phyloP scores from a whole-genome alignment of 2,888 invertebrate genomes.

The Apodemia zela region DNA sequence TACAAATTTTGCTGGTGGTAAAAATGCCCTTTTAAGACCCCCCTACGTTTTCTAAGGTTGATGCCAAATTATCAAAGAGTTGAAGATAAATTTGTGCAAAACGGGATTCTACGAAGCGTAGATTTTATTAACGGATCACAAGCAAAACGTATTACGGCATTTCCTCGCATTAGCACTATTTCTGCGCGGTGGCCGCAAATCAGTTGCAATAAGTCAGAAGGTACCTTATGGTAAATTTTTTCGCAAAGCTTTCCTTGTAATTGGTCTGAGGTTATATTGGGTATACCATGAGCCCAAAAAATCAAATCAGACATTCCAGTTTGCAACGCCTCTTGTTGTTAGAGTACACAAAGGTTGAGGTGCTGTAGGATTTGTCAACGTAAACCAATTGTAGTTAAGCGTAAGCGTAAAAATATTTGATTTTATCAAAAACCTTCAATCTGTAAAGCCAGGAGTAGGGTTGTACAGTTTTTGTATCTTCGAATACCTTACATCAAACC shows the following conservation, averaged over 20 bases:
- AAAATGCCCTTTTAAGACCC: constrained; percentile 15
- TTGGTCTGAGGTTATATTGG: background rate
- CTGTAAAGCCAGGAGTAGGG: constrained; percentile 3
- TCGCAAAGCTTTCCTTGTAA: background rate
- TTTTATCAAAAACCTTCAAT: constrained; percentile 15
- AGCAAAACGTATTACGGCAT: constrained; percentile 20
- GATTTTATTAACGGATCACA: constrained; percentile 24
- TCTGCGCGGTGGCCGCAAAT: constrained; percentile 24
- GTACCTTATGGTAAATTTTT: background rate
- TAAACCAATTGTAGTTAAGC: constrained; percentile 11
- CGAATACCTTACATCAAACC: constrained; percentile 18
- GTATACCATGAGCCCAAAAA: background rate
- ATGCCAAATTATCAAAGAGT: background rate
- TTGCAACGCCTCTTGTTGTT: constrained; percentile 16
- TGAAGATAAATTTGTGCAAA: constrained; percentile 18
- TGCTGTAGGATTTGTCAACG: constrained; percentile 7
- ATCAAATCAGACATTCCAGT: background rate
- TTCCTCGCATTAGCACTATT: constrained; percentile 22
- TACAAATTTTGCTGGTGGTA: background rate
- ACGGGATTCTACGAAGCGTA: constrained; percentile 20
- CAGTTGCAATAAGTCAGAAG: constrained; percentile 18
- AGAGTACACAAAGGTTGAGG: constrained; percentile 3
- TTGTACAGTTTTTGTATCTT: constrained; percentile 17
- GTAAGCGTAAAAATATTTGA: background rate
- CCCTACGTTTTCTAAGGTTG: constrained; percentile 12